These are phyloP conservation scores for Capreolus pygargus DNA, from an alignment of 2,113 vertebrate genomes.

Conservation along the genomic window DNA sequence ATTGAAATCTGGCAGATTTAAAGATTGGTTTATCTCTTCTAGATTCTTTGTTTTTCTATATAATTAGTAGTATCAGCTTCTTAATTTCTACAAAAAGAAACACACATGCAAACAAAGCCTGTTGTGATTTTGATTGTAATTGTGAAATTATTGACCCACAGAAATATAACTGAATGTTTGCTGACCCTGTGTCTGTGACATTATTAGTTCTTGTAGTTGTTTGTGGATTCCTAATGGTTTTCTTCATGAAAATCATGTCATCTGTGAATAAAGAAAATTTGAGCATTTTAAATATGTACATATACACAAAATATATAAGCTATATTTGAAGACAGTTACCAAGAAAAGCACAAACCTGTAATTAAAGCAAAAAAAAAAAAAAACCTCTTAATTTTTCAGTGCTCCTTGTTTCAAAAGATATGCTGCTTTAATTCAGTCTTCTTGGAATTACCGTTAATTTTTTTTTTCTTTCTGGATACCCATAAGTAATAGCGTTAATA, in stretches of 20 bases:
- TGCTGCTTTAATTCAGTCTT: neutral
- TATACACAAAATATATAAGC: neutral
- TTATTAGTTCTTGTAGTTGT: neutral
- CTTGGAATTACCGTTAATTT: neutral
- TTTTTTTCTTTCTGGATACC: neutral
- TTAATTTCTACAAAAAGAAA: neutral
- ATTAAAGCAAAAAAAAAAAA: neutral
- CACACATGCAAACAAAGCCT: neutral
- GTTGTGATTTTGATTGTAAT: neutral
- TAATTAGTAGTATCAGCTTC: neutral
- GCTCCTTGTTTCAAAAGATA: neutral
- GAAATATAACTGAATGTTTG: neutral
- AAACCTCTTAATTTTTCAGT: neutral
- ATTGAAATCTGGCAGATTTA: neutral
- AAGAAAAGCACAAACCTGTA: neutral
- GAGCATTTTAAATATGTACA: neutral
- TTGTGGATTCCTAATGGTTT: slow-evolving; percentile 33
- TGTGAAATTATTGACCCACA: neutral
- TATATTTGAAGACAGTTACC: neutral
- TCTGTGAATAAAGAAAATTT: neutral
- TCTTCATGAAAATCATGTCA: neutral
- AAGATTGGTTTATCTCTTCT: neutral
- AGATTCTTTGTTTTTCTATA: neutral
- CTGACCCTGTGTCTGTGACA: neutral
- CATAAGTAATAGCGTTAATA: neutral